Evolutionary conservation across 2,797 vertebrate genomes (phyloP), one percentile per base, ranked within the genome.

Genomic region (Pseudomugil gertrudae): DNA sequence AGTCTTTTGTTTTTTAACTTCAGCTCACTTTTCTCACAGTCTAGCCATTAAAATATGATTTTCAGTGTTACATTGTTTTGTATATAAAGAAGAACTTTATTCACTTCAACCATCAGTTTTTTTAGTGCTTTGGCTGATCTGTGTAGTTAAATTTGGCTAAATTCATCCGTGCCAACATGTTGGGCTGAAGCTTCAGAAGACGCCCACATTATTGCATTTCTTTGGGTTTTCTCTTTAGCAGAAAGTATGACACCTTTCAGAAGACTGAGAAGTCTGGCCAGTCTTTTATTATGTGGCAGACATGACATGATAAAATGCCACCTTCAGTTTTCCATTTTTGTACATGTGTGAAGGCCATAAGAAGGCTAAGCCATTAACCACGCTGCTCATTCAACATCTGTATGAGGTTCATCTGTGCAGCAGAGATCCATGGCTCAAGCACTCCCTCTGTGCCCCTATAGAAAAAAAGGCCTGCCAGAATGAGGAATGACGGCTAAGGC

Each of bases 381-480:
- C 35, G 60, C 75, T 60, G 86, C 85, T 88, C 85, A 83, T 87
- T 81, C 87, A 89, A 92, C 92, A 93, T 93, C 93, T 94, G 93
- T 84, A 86, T 78, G 81, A 87, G 91, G 91, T 93, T 92, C 89
- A 92, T 93, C 88, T 89, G 89, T 89, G 92, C 85, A 85, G 87
- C 88, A 89, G 85, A 87, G 83, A 93, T 92, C 90, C 82, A 81
- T 89, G 91, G 89, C 90, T 90, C 55, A 69, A 84, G 84, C 90
- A 94, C 95, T 96, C 95, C 95, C 95, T 91, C 95, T 80, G 86
- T 95, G 95, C 96, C 95, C 96, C 95, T 94, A 93, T 92, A 88
- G 92, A 92, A 97, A 92, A 93, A 94, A 94, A 92, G 92, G 94
- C 90, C 97, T 98, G 97, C 95, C 98, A 98, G 95, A 95, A 98